These are phyloP conservation scores for Drosophila austrosaltans DNA, from an alignment of 2,888 invertebrate genomes.

Conservation along the genomic window DNA sequence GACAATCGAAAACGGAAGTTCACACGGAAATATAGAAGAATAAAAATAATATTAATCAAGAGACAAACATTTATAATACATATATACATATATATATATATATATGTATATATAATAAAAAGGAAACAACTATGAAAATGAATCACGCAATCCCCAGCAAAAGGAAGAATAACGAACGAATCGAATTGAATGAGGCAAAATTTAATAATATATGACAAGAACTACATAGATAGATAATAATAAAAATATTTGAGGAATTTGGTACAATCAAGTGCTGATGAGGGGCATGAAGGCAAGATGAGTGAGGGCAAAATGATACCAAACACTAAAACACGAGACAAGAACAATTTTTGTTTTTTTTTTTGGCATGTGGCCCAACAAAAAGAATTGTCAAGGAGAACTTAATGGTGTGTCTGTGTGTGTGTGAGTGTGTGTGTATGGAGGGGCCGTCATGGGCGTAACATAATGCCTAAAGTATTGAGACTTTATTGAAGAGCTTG, in stretches of 20 bases:
- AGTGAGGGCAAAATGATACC: conserved; percentile 27
- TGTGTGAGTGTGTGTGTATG: not conserved
- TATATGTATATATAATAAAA: conserved; percentile 12
- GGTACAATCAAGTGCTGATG: not conserved
- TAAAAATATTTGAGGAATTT: conserved; percentile 47
- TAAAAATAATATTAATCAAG: conserved; percentile 55
- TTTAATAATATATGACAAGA: conserved; percentile 43
- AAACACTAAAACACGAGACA: conserved; percentile 27
- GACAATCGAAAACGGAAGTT: conserved; percentile 76
- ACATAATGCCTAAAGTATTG: too few relatives aligned
- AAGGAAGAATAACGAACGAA: conserved; percentile 16
- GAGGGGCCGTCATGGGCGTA: not conserved
- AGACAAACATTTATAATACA: conserved; percentile 50
- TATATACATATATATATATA: conserved; percentile 49
- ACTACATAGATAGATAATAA: conserved; percentile 17
- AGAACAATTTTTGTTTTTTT: conserved; percentile 3
- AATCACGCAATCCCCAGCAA: conserved; percentile 61
- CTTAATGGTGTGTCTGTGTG: conserved; percentile 16
- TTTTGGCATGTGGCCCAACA: conserved; percentile 46
- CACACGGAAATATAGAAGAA: conserved; percentile 79
- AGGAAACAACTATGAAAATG: conserved; percentile 55
- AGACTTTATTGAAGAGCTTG: too few relatives aligned
- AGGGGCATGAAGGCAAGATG: not conserved
- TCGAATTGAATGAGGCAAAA: conserved; percentile 34
- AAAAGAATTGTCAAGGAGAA: conserved; percentile 44